Base-by-base conservation (phyloP, 2,888 invertebrate species). In the Tetropium fuscum region DNA sequence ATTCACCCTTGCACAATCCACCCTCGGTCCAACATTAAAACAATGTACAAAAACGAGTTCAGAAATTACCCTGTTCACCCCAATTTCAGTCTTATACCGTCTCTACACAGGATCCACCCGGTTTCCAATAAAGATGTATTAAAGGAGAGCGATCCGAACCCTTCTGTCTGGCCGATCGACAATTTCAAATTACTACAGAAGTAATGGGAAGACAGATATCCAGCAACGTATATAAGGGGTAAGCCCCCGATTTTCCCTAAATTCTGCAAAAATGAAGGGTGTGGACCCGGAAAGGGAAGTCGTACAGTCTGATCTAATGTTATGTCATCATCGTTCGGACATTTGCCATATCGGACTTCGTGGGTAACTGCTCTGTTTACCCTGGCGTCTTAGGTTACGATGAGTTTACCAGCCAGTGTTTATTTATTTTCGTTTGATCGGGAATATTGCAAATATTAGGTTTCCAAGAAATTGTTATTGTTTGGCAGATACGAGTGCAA, bases 261-360 rank as follows among this genome's bases (percentile, higher is more conserved):
- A 79, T 77, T 75, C 73, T 66, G 73, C 77, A 79, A 79, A 77
- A 78, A 75, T 74, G 75, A 76, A 77, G 78, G 78, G 77, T 75
- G 75, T 63, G 69, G 58, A 68, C 70, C 75, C 71, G 77, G 76
- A 78, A 77, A 76, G 77, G 79, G 77, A 76, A 77, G 75, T 72
- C 62, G 77, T 78, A 78, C 77, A 77, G 78, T 72, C 78, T 78
- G 78, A 74, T 70, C 77, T 77, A 78, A 78, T 77, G 77, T 77
- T 75, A 68, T 74, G 73, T 76, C 74, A 75, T 74, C 75, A 64
- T 59, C 63, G 69, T 63, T 68, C 69, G 74, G 74, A 72, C 73
- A 69, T 71, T 71, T 56, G 67, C 60, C 56, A 55, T 41, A 58
- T 63, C 62, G 60, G 64, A 61, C 60, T 49, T 56, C 64, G 61